Evolutionary conservation across 2,888 invertebrate species (phyloP), one percentile per base, ranked within the genome.

Genomic region (Ametastegia equiseti): DNA sequence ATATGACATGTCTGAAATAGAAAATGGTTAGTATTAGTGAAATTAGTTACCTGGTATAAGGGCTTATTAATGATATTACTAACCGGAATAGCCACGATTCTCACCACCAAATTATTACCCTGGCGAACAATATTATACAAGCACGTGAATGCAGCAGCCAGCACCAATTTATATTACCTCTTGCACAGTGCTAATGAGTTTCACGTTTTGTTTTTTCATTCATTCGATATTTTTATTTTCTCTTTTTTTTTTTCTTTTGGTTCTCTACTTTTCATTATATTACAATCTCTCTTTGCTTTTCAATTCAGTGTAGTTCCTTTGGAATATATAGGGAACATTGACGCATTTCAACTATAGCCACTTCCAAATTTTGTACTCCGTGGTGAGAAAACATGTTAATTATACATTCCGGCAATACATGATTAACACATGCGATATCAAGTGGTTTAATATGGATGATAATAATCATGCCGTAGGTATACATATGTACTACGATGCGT

Each of bases 1-100:
- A 91, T 94, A 94, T 90, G 94, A 93, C 93, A 94, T 94, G 93
- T 94, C 94, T 94, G 94, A 84, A 94, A 94, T 92, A 92, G 92
- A 86, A 84, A 83, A 84, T 45, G 65, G 80, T 87, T 82, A 86
- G 87, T 86, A 80, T 45, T 82, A 57, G 67, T 83, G 27, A 42
- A 78, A 78, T 78, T 78, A 60, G 78, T 78, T 42, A 78, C 27
- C 15, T 33, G 9, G 67, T 67, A 19, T 39, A 67, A 39, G 67
- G 54, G 50, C 15, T 45, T 75, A 54, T 47, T 63, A 63, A 60
- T 78, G 78, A 60, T 60, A 60, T 78, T 60, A 60, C 27, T 5
- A n/a, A 39, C 36, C 54, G 23, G 54, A 42, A 30, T 60, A 30
- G 42, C 27, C 60, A 42, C 36, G 39, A 42, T 78, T 78, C 27